Percentiles rank a stretch among this genome's conserved stretches.
phyloP scores from a whole-genome alignment of 2,797 vertebrate genomes.

The Sparidentex hasta region DNA sequence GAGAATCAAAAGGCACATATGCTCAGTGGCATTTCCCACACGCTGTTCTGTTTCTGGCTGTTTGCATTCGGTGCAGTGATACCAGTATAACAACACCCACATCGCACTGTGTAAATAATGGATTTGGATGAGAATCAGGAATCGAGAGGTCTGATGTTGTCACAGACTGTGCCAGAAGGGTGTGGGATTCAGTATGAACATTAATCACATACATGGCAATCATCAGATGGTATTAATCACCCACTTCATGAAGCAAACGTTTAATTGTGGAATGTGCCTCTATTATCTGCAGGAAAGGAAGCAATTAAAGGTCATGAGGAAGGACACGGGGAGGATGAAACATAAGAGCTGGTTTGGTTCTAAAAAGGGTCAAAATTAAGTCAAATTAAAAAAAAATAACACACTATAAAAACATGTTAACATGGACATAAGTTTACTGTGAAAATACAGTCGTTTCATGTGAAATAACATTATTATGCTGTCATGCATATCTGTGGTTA shows the following conservation, averaged over 20 bases:
- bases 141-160: conserved; percentile 37
- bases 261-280: background rate
- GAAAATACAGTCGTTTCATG: too few relatives aligned
- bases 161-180: conserved; percentile 12
- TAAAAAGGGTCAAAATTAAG: background rate
- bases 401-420: too few relatives aligned
- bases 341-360: conserved; percentile 1
- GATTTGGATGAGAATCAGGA: conserved; percentile 28
- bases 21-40: conserved; percentile 33
- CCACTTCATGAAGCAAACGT: conserved; percentile 21
- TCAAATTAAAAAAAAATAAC: background rate
- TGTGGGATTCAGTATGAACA: conserved; percentile 42
- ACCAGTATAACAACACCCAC: conserved; percentile 41
- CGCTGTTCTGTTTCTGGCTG: conserved; percentile 28
- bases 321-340: background rate
- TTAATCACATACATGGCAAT: conserved; percentile 17
- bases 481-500: too few relatives aligned
- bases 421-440: too few relatives aligned
- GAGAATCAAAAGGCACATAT: conserved; percentile 13
- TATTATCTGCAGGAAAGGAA: background rate
- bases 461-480: too few relatives aligned
- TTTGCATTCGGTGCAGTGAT: conserved; percentile 12
- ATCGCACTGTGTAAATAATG: conserved; percentile 28
- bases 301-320: background rate
- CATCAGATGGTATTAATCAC: conserved; percentile 39